Evolutionary conservation across 2,113 vertebrate genomes (phyloP).

Genomic region (Phylloscopus trochiloides): DNA sequence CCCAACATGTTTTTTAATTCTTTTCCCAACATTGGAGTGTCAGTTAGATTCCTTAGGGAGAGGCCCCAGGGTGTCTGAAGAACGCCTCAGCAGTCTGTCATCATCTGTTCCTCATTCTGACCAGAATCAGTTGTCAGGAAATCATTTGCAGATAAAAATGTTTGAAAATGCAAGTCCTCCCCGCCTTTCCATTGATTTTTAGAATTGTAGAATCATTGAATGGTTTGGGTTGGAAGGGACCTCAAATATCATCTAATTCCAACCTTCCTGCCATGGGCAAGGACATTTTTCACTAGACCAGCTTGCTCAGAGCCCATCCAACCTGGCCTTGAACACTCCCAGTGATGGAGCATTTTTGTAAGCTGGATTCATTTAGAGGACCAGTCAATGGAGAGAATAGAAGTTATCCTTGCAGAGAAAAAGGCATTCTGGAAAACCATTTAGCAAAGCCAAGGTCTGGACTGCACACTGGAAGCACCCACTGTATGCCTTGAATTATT

Average conservation of each 20-base stretch:
- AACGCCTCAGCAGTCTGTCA: not conserved
- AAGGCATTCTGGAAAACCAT: not conserved
- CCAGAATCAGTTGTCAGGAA: not conserved
- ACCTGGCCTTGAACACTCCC: not conserved
- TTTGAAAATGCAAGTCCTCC: not conserved
- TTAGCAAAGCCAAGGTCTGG: not conserved
- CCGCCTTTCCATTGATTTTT: not conserved
- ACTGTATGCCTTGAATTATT: not conserved
- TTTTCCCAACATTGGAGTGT: not conserved
- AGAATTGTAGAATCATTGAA: not conserved
- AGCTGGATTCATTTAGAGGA: not conserved
- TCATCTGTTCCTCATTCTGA: not conserved
- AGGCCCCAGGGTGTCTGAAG: not conserved
- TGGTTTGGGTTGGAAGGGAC: not conserved
- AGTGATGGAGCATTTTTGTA: not conserved
- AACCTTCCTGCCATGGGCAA: not conserved
- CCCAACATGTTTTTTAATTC: slow-evolving; percentile 1
- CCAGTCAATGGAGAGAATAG: not conserved
- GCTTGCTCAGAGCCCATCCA: not conserved
- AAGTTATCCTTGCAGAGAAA: not conserved
- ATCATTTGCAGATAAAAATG: not conserved
- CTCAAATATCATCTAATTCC: not conserved
- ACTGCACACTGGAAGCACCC: not conserved
- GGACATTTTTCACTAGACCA: not conserved
- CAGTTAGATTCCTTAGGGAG: not conserved